A percentile compares a stretch with the other conserved stretches of the same genome.
Conservation (phyloP, 1,140 invertebrate genomes). For the Daktulosphaira vitifoliae region DNA sequence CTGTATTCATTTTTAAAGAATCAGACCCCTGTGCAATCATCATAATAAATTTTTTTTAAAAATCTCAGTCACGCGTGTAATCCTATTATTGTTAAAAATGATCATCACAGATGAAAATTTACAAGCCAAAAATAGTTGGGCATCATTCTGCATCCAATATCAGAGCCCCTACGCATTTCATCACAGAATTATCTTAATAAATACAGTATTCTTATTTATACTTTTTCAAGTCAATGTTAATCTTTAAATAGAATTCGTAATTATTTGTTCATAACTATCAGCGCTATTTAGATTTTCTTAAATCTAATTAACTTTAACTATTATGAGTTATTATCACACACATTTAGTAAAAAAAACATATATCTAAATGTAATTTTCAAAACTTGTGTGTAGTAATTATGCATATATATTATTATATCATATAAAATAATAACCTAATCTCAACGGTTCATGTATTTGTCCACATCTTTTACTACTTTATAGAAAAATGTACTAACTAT, state of each 20-base stretch:
- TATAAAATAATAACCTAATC: too few relatives aligned
- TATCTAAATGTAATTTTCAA: constrained; percentile 20
- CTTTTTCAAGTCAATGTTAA: too few relatives aligned
- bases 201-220: too few relatives aligned
- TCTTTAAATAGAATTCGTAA: too few relatives aligned
- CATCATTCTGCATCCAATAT: constrained; percentile 25
- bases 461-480: too few relatives aligned
- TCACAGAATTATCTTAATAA: not conserved
- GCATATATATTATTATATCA: too few relatives aligned
- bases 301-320: not conserved
- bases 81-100: constrained; percentile 11
- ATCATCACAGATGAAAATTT: not conserved
- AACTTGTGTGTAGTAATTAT: constrained; percentile 1
- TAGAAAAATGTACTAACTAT: too few relatives aligned
- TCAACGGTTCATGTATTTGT: too few relatives aligned
- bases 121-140: constrained; percentile 7
- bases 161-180: constrained; percentile 27
- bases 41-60: not conserved
- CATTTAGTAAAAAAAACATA: not conserved
- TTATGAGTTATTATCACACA: not conserved
- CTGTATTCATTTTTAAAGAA: constrained; percentile 11
- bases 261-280: not conserved
- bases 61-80: not conserved
- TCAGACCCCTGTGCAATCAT: constrained; percentile 22
- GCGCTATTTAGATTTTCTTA: not conserved